phyloP scores from a whole-genome alignment of 2,113 vertebrate species.

The Tachysurus vachellii region DNA sequence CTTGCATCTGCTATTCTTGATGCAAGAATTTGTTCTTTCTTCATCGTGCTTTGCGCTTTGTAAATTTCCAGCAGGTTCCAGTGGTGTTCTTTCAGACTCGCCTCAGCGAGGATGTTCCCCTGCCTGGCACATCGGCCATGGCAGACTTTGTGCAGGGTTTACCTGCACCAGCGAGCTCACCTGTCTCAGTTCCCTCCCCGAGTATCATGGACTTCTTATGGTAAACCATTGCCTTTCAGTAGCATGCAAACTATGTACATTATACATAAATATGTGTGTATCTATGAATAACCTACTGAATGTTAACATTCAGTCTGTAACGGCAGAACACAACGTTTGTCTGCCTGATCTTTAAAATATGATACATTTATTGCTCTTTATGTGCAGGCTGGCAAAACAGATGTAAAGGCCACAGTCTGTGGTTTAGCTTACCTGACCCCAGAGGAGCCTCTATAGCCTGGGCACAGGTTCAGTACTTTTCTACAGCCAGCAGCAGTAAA shows the following conservation, averaged over 20 bases:
- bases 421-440: constrained; percentile 67
- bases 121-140: constrained; percentile 73
- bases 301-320: not conserved
- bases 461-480: constrained; percentile 81
- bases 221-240: constrained; percentile 56
- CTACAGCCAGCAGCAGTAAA: constrained; percentile 71
- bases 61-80: constrained; percentile 53
- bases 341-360: not conserved
- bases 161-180: constrained; percentile 64
- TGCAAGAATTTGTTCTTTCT: not conserved
- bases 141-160: constrained; percentile 73
- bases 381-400: constrained; percentile 78
- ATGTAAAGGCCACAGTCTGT: constrained; percentile 67
- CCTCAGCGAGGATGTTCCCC: constrained; percentile 72
- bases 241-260: not conserved
- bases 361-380: not conserved
- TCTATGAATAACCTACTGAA: not conserved
- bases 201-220: constrained; percentile 58
- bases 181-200: constrained; percentile 60
- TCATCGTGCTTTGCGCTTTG: constrained; percentile 13
- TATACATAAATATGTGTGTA: not conserved
- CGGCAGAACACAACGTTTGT: not conserved
- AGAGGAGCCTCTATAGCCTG: constrained; percentile 68
- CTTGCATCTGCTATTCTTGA: not conserved
- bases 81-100: constrained; percentile 42